Evolutionary conservation across 2,797 vertebrate species (phyloP).

Genomic region (Borostomias antarcticus): DNA sequence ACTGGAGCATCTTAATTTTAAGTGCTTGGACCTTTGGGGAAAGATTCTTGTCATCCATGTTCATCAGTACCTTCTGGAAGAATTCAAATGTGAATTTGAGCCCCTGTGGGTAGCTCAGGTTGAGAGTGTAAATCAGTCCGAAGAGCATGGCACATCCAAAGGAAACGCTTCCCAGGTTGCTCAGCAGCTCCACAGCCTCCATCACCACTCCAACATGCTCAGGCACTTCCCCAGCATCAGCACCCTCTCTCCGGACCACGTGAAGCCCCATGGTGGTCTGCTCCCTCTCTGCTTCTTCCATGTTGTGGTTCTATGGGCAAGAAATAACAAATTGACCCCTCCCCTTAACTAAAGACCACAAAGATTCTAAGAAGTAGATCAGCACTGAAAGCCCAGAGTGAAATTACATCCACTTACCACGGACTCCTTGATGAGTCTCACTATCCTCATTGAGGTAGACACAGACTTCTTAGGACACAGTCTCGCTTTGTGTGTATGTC

Average conservation of each 20-base stretch:
- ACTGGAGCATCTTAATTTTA: slow-evolving; percentile 11
- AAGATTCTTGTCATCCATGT: slow-evolving; percentile 20
- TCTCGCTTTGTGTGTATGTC: slow-evolving; percentile 6
- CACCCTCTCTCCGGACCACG: neutral
- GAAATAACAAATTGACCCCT: too few species aligned
- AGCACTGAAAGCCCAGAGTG: slow-evolving; percentile 13
- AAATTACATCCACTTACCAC: slow-evolving; percentile 21
- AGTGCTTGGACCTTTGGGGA: slow-evolving; percentile 20
- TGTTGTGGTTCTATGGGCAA: too few species aligned
- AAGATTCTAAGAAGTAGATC: slow-evolving; percentile 7
- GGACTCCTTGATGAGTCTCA: slow-evolving; percentile 26
- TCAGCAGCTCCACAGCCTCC: neutral
- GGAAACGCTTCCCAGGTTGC: neutral
- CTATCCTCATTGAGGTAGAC: slow-evolving; percentile 30
- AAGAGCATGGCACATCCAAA: slow-evolving; percentile 4
- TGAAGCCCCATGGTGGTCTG: too few species aligned
- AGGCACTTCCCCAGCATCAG: neutral
- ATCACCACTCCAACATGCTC: neutral
- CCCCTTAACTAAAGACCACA: too few species aligned
- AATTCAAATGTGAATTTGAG: slow-evolving; percentile 20
- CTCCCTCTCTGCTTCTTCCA: too few species aligned
- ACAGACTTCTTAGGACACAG: slow-evolving; percentile 32
- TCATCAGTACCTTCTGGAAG: slow-evolving; percentile 23
- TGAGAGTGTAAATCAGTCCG: slow-evolving; percentile 6
- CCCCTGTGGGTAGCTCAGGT: slow-evolving; percentile 12